A percentile compares a stretch with the other conserved stretches of the same genome.
Evolutionary conservation across 2,888 invertebrate genomes (phyloP).

Genomic region (Schrankia costaestrigalis): DNA sequence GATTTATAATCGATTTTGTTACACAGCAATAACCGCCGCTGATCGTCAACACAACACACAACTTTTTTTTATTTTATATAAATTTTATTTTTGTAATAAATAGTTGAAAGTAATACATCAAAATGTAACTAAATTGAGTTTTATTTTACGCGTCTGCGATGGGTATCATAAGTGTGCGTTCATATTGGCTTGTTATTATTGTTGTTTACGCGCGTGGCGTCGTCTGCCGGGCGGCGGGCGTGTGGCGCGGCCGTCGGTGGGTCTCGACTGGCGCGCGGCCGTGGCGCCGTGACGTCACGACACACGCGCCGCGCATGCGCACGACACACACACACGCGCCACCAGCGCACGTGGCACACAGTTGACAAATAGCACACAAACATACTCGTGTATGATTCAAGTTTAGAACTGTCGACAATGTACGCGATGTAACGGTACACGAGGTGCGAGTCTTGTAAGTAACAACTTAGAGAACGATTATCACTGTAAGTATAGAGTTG

Average conservation of each 20-base stretch:
- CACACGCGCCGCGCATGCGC: conserved; percentile 36
- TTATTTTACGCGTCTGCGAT: conserved; percentile 33
- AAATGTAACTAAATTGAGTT: conserved; percentile 60
- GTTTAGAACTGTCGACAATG: conserved; percentile 12
- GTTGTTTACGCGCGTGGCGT: conserved; percentile 61
- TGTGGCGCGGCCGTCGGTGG: conserved; percentile 46
- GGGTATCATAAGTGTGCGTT: conserved; percentile 57
- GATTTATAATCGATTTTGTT: conserved; percentile 54
- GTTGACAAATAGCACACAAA: conserved; percentile 27
- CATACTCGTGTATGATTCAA: conserved; percentile 21
- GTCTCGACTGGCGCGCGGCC: conserved; percentile 44
- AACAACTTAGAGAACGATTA: not conserved
- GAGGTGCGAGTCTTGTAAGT: not conserved
- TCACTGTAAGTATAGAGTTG: no score
- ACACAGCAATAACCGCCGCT: conserved; percentile 41
- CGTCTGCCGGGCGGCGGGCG: conserved; percentile 47
- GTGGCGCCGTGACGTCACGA: conserved; percentile 47
- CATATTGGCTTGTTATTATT: conserved; percentile 60
- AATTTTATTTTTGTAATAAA: conserved; percentile 28
- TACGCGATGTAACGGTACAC: not conserved
- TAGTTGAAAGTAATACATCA: conserved; percentile 40
- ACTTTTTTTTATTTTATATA: conserved; percentile 24
- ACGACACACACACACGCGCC: conserved; percentile 4
- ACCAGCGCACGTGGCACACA: conserved; percentile 28
- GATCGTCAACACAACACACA: conserved; percentile 31